Conservation (phyloP, 2,888 invertebrate genomes). For the Lithophane semibrunnea region DNA sequence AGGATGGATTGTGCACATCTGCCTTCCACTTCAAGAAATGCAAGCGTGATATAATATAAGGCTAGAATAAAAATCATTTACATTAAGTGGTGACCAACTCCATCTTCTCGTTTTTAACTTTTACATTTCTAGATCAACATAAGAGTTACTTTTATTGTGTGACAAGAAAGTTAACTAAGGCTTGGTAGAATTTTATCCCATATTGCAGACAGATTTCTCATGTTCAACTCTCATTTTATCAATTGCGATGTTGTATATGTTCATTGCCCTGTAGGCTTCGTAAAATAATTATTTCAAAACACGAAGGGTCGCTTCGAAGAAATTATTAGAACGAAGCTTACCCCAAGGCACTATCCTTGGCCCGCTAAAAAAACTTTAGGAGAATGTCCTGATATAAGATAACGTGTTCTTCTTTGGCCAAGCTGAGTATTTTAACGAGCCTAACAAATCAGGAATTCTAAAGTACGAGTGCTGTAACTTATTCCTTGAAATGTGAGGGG, state of each 20-base stretch:
- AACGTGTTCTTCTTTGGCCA: slow-evolving; percentile 2
- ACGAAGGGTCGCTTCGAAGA: slow-evolving; percentile 18
- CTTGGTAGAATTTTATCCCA: slow-evolving; percentile 5
- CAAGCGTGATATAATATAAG: background rate
- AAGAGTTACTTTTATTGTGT: slow-evolving; percentile 31
- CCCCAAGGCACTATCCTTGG: slow-evolving; percentile 16
- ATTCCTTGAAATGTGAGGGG: slow-evolving; percentile 36
- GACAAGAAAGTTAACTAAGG: background rate
- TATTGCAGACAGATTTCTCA: background rate
- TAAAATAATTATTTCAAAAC: slow-evolving; percentile 39
- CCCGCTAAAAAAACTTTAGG: slow-evolving; percentile 4
- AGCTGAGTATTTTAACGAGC: slow-evolving; percentile 1
- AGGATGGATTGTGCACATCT: background rate
- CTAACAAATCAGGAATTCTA: slow-evolving; percentile 25
- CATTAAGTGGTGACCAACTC: background rate
- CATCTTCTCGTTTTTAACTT: slow-evolving; percentile 25
- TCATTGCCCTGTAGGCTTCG: background rate
- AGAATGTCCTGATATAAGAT: background rate
- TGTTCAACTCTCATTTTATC: background rate
- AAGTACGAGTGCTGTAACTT: slow-evolving; percentile 16
- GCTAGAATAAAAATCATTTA: background rate
- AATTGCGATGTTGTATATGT: background rate
- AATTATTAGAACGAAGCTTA: slow-evolving; percentile 34
- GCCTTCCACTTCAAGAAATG: background rate
- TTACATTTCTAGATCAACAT: slow-evolving; percentile 34